Conservation (phyloP, 2,797 vertebrate genomes). For the Kryptolebias ocellatus region DNA sequence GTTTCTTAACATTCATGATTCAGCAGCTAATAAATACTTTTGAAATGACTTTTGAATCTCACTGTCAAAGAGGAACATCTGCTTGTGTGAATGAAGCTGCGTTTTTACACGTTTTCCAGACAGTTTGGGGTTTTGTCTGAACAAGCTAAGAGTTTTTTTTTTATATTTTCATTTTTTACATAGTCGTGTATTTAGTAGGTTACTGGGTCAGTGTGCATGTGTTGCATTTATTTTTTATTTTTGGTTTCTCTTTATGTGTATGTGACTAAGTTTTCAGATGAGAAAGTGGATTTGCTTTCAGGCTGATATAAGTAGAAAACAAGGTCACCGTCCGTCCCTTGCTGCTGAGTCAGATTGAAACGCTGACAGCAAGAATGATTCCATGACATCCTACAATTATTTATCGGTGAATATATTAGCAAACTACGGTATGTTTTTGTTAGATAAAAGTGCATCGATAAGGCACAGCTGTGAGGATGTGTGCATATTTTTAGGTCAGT, state of each 20-base stretch:
- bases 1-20: too few relatives aligned
- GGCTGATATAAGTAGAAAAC: constrained; percentile 40
- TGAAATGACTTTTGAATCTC: too few relatives aligned
- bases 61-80: too few relatives aligned
- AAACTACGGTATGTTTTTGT: too few relatives aligned
- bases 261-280: neutral
- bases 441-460: too few relatives aligned
- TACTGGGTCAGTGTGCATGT: constrained; percentile 39
- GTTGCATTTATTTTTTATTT: constrained; percentile 14
- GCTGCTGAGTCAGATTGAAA: constrained; percentile 41
- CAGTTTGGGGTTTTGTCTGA: constrained; percentile 5
- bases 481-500: constrained; percentile 13
- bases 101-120: constrained; percentile 3
- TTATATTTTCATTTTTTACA: neutral
- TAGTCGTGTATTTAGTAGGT: constrained; percentile 23
- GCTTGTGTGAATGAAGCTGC: neutral
- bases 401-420: neutral
- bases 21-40: too few relatives aligned
- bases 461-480: neutral
- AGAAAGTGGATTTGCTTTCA: constrained; percentile 23
- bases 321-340: constrained; percentile 30
- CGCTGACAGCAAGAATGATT: neutral
- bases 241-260: constrained; percentile 8
- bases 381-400: neutral
- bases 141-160: neutral